These are phyloP conservation scores for Phyllopteryx taeniolatus DNA, from an alignment of 2,113 vertebrate species.

Conservation along the genomic window DNA sequence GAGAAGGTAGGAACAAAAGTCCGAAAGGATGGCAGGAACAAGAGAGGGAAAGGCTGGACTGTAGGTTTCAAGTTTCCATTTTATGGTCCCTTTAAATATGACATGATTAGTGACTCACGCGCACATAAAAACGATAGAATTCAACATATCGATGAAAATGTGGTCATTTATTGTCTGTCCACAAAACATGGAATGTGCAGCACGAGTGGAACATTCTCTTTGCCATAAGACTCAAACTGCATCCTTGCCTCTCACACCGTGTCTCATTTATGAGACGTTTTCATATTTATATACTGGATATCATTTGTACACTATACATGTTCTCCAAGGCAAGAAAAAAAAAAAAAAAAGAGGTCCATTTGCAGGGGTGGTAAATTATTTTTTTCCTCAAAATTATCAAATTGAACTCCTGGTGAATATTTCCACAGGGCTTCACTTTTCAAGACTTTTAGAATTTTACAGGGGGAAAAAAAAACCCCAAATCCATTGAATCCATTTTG, in stretches of 20 bases:
- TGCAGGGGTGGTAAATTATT: conserved; percentile 24
- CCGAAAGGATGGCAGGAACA: no score
- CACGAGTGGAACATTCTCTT: conserved; percentile 66
- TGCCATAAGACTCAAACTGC: conserved; percentile 66
- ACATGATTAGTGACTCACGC: no score
- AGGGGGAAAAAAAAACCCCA: conserved; percentile 33
- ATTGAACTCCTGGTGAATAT: no score
- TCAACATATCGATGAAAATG: conserved; percentile 39
- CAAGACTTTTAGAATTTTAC: conserved; percentile 48
- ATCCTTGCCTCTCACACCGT: conserved; percentile 68
- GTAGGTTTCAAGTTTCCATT: no score
- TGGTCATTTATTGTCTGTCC: conserved; percentile 69
- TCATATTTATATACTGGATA: conserved; percentile 54
- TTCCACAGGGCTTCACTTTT: conserved; percentile 41
- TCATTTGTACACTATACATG: conserved; percentile 74
- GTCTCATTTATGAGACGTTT: conserved; percentile 60
- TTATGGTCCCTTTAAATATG: no score
- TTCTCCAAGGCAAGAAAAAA: conserved; percentile 54
- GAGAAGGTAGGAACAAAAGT: no score
- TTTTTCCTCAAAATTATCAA: no score
- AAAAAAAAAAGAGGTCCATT: conserved; percentile 46
- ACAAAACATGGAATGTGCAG: conserved; percentile 68
- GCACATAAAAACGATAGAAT: neutral
- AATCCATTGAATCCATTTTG: neutral
- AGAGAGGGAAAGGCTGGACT: no score